phyloP scores from a whole-genome alignment of 1,140 invertebrate genomes.

The Lordiphosa collinella region DNA sequence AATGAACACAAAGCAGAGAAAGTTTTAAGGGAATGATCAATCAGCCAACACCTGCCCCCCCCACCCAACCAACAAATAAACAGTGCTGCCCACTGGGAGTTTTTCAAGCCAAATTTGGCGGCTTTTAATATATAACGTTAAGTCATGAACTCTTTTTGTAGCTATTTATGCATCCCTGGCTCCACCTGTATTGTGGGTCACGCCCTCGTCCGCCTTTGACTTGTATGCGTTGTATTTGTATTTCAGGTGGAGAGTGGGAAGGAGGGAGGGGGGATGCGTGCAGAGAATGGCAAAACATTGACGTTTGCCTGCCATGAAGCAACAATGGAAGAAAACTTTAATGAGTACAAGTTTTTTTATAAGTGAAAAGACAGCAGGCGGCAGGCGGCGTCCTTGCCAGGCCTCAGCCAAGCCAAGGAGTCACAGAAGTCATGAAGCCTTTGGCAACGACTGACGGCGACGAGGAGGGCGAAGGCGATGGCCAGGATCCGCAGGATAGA shows the following conservation, averaged over 20 bases:
- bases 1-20: slow-evolving; percentile 24
- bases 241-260: neutral
- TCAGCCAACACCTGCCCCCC: neutral
- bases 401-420: slow-evolving; percentile 42
- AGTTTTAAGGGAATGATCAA: slow-evolving; percentile 8
- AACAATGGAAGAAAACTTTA: slow-evolving; percentile 64
- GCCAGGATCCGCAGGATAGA: slow-evolving; percentile 46
- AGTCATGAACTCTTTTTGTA: too few species aligned
- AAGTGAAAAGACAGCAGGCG: slow-evolving; percentile 50
- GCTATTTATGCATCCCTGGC: neutral
- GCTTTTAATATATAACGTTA: too few species aligned
- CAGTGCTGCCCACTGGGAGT: too few species aligned
- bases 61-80: too few species aligned
- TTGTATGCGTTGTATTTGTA: slow-evolving; percentile 9
- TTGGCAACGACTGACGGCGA: slow-evolving; percentile 15
- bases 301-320: slow-evolving; percentile 57
- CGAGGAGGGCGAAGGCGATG: slow-evolving; percentile 31
- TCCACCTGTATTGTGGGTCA: slow-evolving; percentile 31
- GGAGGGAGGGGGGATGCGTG: slow-evolving; percentile 27
- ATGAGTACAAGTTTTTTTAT: slow-evolving; percentile 70
- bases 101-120: too few species aligned
- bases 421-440: slow-evolving; percentile 29
- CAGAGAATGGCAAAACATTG: slow-evolving; percentile 17
- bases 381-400: slow-evolving; percentile 42
- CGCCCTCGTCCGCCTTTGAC: slow-evolving; percentile 2